Base-by-base conservation (phyloP, 2,797 vertebrate species). In the Rhynchonycteris naso region DNA sequence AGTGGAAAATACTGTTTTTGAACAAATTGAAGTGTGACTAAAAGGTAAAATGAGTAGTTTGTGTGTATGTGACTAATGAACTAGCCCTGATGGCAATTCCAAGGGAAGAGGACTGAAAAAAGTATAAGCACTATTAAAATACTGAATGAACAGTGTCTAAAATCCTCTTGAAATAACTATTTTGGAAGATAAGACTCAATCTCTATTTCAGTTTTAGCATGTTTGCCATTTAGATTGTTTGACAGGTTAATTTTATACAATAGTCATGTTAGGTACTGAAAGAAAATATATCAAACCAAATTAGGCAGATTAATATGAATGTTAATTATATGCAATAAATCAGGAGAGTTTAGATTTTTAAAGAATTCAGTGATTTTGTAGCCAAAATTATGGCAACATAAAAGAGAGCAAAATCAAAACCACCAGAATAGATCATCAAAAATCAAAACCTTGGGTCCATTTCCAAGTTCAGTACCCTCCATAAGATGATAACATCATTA, bases 11-110 rank as follows among this genome's bases (percentile, higher is more conserved):
- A 68, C 24, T 72, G 28, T 69, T 91, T 93, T 90, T 83, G 75
- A 93, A 84, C 26, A 95, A 96, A 87, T n/a, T 94, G 87, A 91
- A 89, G 11, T 91, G 76, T 94, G 68, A 81, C 90, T 84, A 35
- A 89, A 91, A 74, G 78, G 33, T 89, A 84, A 78, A 91, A 65
- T 76, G 30, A 76, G 61, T 88, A 58, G 76, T 96, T 71, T 96
- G 11, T 90, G 26, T 71, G n/a, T 50, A n/a, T 84, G 28, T 91
- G 65, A 28, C 21, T 90, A 80, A 54, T 43, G 90, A 90, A 90
- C n/a, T 52, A 65, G n/a, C 35, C 30, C 52, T 72, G 38, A 72
- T 30, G 4, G 52, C 28, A 89, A 63, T 84, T 93, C 72, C 30
- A 82, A 91, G 58, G 52, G 54, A 84, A 92, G 19, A 79, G 38